A percentile compares a stretch with the other conserved stretches of the same genome.
These are phyloP conservation scores for Lethenteron camtschaticum DNA, from an alignment of 2,113 vertebrate species.

Conservation along the genomic window DNA sequence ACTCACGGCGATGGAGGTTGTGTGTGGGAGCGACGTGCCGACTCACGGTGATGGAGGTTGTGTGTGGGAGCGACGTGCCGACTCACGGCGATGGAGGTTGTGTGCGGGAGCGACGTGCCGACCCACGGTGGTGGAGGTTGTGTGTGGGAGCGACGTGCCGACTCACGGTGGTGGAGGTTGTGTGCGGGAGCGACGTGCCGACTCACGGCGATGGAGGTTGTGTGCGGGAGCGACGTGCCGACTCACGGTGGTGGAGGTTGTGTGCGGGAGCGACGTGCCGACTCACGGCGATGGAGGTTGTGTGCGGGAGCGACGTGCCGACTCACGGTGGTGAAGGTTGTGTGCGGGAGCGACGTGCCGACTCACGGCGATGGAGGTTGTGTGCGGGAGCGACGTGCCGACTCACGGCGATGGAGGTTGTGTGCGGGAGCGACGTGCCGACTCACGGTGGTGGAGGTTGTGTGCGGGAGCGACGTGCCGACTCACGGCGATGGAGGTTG, in stretches of 20 bases:
- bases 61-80: too few relatives aligned
- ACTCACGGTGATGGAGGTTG: conserved; percentile 38
- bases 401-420: too few relatives aligned
- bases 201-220: conserved; percentile 38
- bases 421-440: too few relatives aligned
- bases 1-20: conserved; percentile 38
- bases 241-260: conserved; percentile 38
- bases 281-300: conserved; percentile 37
- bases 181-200: neutral
- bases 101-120: neutral
- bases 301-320: too few relatives aligned
- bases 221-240: too few relatives aligned
- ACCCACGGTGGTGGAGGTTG: conserved; percentile 38
- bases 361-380: too few relatives aligned
- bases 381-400: too few relatives aligned
- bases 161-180: conserved; percentile 38
- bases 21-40: neutral
- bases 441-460: too few relatives aligned
- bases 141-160: neutral
- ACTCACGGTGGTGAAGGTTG: conserved; percentile 38
- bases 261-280: too few relatives aligned
- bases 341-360: neutral
- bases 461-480: too few relatives aligned
- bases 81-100: conserved; percentile 37
- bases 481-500: too few relatives aligned